A percentile compares a stretch with the other conserved stretches of the same genome.
phyloP scores from a whole-genome alignment of 2,797 vertebrate species.

The Propithecus perrieri region DNA sequence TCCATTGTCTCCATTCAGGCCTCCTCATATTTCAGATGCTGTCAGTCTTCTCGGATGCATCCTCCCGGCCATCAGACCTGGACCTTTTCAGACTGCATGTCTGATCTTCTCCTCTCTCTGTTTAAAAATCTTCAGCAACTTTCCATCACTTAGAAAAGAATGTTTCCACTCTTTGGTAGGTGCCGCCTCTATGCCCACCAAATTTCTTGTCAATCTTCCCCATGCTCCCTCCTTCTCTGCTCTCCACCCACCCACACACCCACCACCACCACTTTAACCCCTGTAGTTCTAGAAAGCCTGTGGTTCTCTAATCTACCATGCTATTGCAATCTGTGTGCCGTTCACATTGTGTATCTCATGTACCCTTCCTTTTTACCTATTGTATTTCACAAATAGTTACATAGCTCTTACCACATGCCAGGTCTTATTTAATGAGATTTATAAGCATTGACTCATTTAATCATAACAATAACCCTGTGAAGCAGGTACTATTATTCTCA shows the following conservation, averaged over 20 bases:
- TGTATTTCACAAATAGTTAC: not conserved
- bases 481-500: not conserved
- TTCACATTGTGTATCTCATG: not conserved
- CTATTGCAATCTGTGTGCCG: not conserved
- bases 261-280: not conserved
- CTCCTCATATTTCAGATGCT: not conserved
- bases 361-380: not conserved
- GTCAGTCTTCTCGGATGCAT: not conserved
- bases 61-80: not conserved
- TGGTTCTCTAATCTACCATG: not conserved
- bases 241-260: rapidly evolving
- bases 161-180: not conserved
- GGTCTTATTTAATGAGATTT: not conserved
- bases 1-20: not conserved
- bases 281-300: not conserved
- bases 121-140: not conserved
- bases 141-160: not conserved
- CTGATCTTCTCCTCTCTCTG: not conserved
- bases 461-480: not conserved
- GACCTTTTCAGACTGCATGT: not conserved
- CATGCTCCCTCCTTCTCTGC: not conserved
- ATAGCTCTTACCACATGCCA: not conserved
- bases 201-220: not conserved
- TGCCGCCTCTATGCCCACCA: not conserved
- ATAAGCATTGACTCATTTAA: not conserved